Conservation (phyloP, 2,888 invertebrate genomes). For the Sialis fuliginosa region DNA sequence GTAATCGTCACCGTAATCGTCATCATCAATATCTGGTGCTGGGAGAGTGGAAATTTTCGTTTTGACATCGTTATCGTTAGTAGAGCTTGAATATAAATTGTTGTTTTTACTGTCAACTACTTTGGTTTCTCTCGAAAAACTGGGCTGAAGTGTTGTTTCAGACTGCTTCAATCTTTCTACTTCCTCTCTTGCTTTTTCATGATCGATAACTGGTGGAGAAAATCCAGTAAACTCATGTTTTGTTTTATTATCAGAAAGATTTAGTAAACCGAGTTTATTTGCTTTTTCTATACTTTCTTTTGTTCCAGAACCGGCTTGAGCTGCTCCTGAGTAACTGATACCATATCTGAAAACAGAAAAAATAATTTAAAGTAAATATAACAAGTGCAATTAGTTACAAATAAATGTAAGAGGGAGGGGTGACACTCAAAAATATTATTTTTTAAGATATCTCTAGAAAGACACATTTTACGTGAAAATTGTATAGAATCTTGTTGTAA, state of each 20-base stretch:
- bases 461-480: too few species aligned
- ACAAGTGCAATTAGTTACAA: too few species aligned
- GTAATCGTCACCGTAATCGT: slow-evolving; percentile 35
- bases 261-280: slow-evolving; percentile 11
- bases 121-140: not conserved
- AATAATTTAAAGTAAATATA: too few species aligned
- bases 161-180: not conserved
- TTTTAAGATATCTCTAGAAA: too few species aligned
- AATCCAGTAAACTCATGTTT: slow-evolving; percentile 4
- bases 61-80: not conserved
- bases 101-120: not conserved
- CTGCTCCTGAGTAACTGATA: slow-evolving; percentile 60
- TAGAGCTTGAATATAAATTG: not conserved
- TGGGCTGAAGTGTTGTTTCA: not conserved
- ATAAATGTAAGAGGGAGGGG: too few species aligned
- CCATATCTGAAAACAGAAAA: slow-evolving; percentile 22
- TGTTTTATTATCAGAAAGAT: slow-evolving; percentile 1
- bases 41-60: not conserved
- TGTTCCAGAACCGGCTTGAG: slow-evolving; percentile 63
- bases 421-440: too few species aligned
- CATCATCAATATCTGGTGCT: slow-evolving; percentile 12
- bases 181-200: too few species aligned
- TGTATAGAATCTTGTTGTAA: too few species aligned
- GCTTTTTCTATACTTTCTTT: slow-evolving; percentile 30
- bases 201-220: not conserved